Base-by-base conservation (phyloP, 2,113 vertebrate genomes). In the Poeciliopsis occidentalis region DNA sequence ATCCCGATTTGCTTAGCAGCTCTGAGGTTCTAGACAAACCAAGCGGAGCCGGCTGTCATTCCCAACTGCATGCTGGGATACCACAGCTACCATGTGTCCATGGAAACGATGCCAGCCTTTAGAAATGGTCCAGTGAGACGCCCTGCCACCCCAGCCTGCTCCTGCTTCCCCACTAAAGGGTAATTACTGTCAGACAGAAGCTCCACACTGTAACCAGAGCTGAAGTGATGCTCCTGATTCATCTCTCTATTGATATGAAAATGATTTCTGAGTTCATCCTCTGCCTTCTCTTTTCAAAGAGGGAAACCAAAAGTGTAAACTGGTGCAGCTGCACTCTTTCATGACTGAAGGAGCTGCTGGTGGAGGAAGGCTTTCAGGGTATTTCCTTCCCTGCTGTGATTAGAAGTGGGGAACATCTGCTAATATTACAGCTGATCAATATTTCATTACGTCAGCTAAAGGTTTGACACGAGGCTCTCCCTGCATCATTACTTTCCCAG, bases 341-440 rank as follows among this genome's bases (percentile, higher is more conserved):
- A 15, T 71, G 67, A 76, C 69, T 79, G 26, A 79, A 69, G 30
- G 75, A 64, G 80, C 37, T 4, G 34, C 54, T 32, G 39, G 22
- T 68, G 71, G 71, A 66, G 44, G 60, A 60, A 64, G 32, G 47
- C 57, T 61, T 69, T 69, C 69, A 26, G 71, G 79, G 76, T 66
- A 34, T 72, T 76, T 32, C 75, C 78, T 73, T 67, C 78, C 79
- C 80, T 61, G 60, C 83, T 88, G 80, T 64, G 86, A 54, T 22
- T 51, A 75, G 83, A 89, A 88, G 62, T 77, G 71, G 71, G 62
- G 51, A 91, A 88, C 92, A 90, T 93, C 85, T 93, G 89, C 87
- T 85, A 88, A 88, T 90, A 91, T 94, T 90, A 92, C 83, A 81
- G 76, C 72, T 87, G 41, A 82, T 94, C 64, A 92, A 91, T 93